Conservation (phyloP, 2,888 invertebrate genomes). For the Gortyna flavago region DNA sequence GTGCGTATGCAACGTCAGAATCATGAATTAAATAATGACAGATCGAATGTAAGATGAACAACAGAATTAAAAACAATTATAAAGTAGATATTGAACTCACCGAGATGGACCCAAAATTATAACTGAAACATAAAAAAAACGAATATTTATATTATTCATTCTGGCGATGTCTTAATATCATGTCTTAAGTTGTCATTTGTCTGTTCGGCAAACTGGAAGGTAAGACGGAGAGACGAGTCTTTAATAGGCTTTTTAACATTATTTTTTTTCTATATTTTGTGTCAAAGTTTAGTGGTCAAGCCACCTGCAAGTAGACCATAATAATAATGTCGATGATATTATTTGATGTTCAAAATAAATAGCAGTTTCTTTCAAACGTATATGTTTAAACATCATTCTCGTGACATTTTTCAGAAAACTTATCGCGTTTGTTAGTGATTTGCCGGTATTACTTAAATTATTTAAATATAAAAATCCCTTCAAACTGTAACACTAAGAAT, state of each 20-base stretch:
- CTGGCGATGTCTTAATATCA: not conserved
- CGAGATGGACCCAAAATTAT: accelerated
- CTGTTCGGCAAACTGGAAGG: not conserved
- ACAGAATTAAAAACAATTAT: not conserved
- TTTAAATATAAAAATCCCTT: not conserved
- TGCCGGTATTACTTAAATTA: not conserved
- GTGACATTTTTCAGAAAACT: not conserved
- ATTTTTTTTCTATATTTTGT: not conserved
- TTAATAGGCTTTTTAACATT: not conserved
- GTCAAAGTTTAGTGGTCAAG: not conserved
- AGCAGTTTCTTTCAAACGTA: not conserved
- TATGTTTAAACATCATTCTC: not conserved
- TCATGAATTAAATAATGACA: not conserved
- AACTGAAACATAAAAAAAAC: not conserved
- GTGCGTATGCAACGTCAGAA: not conserved
- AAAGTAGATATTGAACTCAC: not conserved
- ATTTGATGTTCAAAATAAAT: not conserved
- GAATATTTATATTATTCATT: not conserved
- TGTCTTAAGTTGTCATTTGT: not conserved
- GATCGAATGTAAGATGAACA: not conserved
- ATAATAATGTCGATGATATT: not conserved
- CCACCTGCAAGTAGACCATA: not conserved
- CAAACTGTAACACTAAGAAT: not conserved
- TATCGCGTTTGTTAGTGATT: not conserved
- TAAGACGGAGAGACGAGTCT: not conserved